These are phyloP conservation scores for Elanus axillaris DNA, from an alignment of 2,113 vertebrate species.

Conservation along the genomic window DNA sequence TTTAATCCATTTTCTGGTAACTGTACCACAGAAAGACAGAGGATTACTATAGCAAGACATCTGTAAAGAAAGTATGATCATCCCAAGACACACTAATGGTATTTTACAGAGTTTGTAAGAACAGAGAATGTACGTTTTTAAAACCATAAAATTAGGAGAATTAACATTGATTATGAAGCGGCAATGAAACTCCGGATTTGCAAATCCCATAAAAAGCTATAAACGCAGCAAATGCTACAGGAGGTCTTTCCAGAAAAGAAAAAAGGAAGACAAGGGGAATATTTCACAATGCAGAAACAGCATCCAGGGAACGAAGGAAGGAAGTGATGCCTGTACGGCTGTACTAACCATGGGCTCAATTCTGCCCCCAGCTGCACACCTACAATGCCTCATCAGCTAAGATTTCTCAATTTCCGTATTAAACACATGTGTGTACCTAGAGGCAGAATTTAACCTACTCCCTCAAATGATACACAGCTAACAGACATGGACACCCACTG, in stretches of 20 bases:
- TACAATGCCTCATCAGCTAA: neutral
- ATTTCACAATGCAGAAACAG: neutral
- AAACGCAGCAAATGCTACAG: neutral
- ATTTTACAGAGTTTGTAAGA: neutral
- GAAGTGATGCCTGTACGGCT: neutral
- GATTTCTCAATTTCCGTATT: neutral
- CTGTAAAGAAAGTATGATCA: neutral
- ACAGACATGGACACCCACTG: neutral
- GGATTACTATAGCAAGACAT: neutral
- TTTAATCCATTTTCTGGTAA: conserved; percentile 51
- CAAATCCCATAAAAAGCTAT: neutral
- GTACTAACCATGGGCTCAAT: neutral
- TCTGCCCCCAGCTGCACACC: neutral
- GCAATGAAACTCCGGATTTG: neutral
- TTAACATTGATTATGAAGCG: neutral
- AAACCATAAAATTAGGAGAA: conserved; percentile 11
- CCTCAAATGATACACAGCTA: neutral
- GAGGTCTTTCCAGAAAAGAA: neutral
- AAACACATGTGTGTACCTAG: fast-evolving
- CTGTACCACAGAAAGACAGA: neutral
- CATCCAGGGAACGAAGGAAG: neutral
- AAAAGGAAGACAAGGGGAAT: neutral
- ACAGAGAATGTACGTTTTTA: neutral
- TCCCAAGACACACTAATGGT: neutral
- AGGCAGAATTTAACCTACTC: neutral